Evolutionary conservation across 2,888 invertebrate genomes (phyloP).

Genomic region (Laothoe populi): DNA sequence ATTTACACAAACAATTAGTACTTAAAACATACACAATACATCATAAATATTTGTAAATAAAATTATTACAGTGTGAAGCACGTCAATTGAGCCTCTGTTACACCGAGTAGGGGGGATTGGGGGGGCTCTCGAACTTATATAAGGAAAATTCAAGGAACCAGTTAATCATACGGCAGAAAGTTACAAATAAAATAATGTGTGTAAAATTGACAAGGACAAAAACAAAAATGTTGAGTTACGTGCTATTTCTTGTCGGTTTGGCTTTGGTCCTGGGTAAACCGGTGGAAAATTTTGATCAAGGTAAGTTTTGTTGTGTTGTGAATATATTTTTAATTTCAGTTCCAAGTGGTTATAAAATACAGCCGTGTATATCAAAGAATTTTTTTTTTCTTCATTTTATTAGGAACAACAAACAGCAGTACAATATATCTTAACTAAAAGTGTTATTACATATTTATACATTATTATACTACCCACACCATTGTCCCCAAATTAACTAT

Average conservation of each 20-base stretch:
- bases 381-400: too few relatives aligned
- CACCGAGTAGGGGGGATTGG: neutral
- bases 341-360: too few relatives aligned
- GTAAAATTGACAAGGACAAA: too few relatives aligned
- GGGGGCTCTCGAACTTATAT: slow-evolving; percentile 36
- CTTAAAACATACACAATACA: slow-evolving; percentile 41
- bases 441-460: too few relatives aligned
- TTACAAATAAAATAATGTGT: neutral
- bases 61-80: slow-evolving; percentile 46
- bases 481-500: too few relatives aligned
- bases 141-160: slow-evolving; percentile 28
- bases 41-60: slow-evolving; percentile 48
- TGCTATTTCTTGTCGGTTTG: slow-evolving; percentile 46
- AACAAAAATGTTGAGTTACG: slow-evolving; percentile 43
- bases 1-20: slow-evolving; percentile 42
- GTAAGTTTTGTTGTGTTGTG: too few relatives aligned
- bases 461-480: too few relatives aligned
- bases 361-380: too few relatives aligned
- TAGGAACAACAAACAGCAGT: too few relatives aligned
- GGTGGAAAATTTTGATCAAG: slow-evolving; percentile 44
- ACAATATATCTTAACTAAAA: too few relatives aligned
- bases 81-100: slow-evolving; percentile 42
- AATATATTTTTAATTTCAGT: too few relatives aligned
- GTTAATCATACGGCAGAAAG: slow-evolving; percentile 22
- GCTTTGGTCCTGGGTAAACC: slow-evolving; percentile 50